Evolutionary conservation across 1,140 invertebrate genomes (phyloP).

Genomic region (Drosophila aff.): DNA sequence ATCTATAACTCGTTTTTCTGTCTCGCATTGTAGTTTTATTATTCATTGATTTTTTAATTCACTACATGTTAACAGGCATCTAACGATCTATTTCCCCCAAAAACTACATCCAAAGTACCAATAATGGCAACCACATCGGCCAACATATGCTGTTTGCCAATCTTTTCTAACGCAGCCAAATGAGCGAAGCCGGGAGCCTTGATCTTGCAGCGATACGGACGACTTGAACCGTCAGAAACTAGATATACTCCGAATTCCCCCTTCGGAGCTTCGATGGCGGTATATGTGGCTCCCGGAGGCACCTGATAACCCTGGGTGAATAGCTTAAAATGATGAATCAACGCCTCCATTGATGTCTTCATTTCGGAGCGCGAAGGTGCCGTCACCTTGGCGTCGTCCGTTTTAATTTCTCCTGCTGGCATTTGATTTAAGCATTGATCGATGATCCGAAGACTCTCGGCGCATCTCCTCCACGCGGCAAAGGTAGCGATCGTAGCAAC

Average conservation of each 20-base stretch:
- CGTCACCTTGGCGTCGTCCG: slow-evolving; percentile 97
- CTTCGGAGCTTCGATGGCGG: slow-evolving; percentile 98
- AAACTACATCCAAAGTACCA: slow-evolving; percentile 96
- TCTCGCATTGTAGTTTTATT: slow-evolving; percentile 2
- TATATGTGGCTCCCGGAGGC: slow-evolving; percentile 95
- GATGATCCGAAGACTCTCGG: slow-evolving; percentile 96
- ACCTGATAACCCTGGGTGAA: slow-evolving; percentile 99
- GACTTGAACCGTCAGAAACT: slow-evolving; percentile 97
- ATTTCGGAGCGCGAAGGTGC: slow-evolving; percentile 97
- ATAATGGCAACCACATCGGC: slow-evolving; percentile 99
- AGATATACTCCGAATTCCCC: slow-evolving; percentile 99
- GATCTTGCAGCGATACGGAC: slow-evolving; percentile 98
- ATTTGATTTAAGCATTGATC: slow-evolving; percentile 99
- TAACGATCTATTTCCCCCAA: slow-evolving; percentile 98
- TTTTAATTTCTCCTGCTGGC: slow-evolving; percentile 97
- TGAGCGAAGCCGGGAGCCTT: slow-evolving; percentile 98
- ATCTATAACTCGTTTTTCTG: too few species aligned
- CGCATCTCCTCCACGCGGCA: slow-evolving; percentile 98
- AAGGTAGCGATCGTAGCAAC: slow-evolving; percentile 98
- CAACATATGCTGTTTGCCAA: slow-evolving; percentile 94
- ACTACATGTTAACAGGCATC: slow-evolving; percentile 2
- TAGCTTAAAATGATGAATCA: slow-evolving; percentile 99
- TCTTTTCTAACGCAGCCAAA: slow-evolving; percentile 94
- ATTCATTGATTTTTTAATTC: slow-evolving; percentile 3
- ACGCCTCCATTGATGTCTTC: slow-evolving; percentile 99